Conservation (phyloP, 2,113 vertebrate species). For the Ptychochromis oligacanthus region DNA sequence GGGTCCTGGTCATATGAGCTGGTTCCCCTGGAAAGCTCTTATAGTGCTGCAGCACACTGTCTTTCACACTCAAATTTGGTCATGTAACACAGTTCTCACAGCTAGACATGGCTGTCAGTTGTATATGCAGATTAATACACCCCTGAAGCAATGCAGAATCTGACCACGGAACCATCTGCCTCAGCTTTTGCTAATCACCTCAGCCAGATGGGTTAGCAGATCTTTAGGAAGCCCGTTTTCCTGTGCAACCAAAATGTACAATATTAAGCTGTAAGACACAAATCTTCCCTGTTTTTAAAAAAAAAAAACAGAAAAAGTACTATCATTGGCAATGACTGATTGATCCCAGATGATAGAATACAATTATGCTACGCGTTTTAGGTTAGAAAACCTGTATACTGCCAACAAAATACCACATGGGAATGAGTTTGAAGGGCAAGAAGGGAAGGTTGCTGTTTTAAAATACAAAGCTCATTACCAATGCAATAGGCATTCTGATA, state of each 20-base stretch:
- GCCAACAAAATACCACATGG: constrained; percentile 13
- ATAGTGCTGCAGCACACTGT: constrained; percentile 38
- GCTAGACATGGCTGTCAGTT: constrained; percentile 38
- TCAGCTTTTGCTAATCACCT: constrained; percentile 75
- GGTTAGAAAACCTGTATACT: background rate
- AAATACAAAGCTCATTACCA: no score
- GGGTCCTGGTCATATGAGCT: constrained; percentile 54
- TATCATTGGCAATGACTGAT: background rate
- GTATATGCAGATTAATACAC: constrained; percentile 64
- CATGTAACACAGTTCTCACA: constrained; percentile 11
- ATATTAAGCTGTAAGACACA: background rate
- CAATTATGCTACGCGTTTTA: constrained; percentile 27
- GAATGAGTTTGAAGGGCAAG: constrained; percentile 23
- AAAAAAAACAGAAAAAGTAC: background rate
- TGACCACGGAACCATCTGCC: constrained; percentile 69
- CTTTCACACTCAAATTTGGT: constrained; percentile 28
- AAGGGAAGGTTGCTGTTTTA: constrained; percentile 11
- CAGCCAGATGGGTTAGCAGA: constrained; percentile 73
- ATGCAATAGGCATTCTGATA: constrained; percentile 29
- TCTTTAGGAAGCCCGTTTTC: constrained; percentile 64
- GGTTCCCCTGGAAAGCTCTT: constrained; percentile 28
- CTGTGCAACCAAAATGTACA: constrained; percentile 41
- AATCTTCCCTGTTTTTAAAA: background rate
- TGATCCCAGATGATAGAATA: background rate
- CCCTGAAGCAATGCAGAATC: constrained; percentile 60